Percentiles rank a stretch among this genome's conserved stretches.
These are phyloP conservation scores for Pseudomyrmex gracilis DNA, from an alignment of 1,140 invertebrate species.

Conservation along the genomic window DNA sequence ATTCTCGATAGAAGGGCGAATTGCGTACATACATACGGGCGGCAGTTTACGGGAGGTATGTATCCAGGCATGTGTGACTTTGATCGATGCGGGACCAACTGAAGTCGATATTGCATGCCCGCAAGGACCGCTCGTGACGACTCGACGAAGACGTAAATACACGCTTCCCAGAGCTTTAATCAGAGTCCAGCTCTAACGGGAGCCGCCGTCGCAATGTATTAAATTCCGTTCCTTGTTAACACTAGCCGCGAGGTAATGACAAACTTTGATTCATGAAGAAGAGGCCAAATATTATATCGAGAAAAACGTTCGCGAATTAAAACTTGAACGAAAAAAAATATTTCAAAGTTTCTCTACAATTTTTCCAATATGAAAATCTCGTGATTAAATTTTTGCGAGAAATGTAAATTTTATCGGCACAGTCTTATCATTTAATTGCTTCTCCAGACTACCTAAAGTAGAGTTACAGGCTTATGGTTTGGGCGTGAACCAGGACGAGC, in stretches of 20 bases:
- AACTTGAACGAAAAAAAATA: too few relatives aligned
- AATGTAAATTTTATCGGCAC: conserved; percentile 23
- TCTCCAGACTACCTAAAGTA: conserved; percentile 22
- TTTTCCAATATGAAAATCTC: neutral
- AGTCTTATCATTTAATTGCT: conserved; percentile 49
- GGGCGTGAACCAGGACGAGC: conserved; percentile 13
- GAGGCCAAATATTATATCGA: neutral
- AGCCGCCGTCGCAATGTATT: conserved; percentile 5
- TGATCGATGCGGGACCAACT: conserved; percentile 64
- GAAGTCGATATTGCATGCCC: conserved; percentile 58
- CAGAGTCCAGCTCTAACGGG: conserved; percentile 15
- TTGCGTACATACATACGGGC: conserved; percentile 3
- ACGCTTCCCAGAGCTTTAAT: conserved; percentile 31
- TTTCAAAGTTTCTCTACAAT: neutral
- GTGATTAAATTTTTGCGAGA: neutral
- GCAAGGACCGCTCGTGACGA: conserved; percentile 59
- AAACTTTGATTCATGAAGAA: neutral
- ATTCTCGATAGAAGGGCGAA: conserved; percentile 41
- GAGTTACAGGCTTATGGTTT: conserved; percentile 37
- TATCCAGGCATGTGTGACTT: conserved; percentile 64
- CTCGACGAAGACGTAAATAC: conserved; percentile 53
- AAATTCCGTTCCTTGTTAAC: conserved; percentile 7
- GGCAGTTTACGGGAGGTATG: conserved; percentile 45
- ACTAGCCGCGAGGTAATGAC: neutral
- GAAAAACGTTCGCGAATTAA: neutral